Evolutionary conservation across 2,797 vertebrate genomes (phyloP).

Genomic region (Glossophaga mutica): DNA sequence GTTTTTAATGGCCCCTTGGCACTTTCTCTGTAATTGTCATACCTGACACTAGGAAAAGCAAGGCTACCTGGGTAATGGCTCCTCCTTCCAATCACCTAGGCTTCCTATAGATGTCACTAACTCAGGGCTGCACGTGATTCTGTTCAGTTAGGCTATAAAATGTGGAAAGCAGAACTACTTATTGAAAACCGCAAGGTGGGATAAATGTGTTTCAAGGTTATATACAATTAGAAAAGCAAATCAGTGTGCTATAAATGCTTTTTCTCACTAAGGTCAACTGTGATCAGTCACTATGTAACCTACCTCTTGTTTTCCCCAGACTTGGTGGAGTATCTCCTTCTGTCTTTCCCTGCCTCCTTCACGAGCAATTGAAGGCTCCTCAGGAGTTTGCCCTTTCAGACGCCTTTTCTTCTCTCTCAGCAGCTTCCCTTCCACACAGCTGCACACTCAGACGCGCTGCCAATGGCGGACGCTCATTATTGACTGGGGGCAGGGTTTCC

Average conservation of each 20-base stretch:
- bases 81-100: neutral
- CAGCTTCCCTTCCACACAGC: neutral
- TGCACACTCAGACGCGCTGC: neutral
- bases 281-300: neutral
- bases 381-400: neutral
- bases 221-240: neutral
- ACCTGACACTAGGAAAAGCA: neutral
- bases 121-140: neutral
- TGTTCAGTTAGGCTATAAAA: neutral
- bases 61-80: neutral
- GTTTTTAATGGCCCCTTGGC: neutral
- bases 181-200: neutral
- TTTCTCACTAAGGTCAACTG: neutral
- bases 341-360: neutral
- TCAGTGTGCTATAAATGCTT: neutral
- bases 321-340: slow-evolving; percentile 15
- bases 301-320: neutral
- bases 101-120: neutral
- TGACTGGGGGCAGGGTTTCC: neutral
- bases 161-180: neutral
- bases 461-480: neutral
- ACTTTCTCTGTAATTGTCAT: neutral
- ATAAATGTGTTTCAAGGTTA: neutral
- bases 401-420: neutral
- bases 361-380: neutral